Percentiles rank a stretch among this genome's conserved stretches.
These are phyloP conservation scores for Ochropleura leucogaster DNA, from an alignment of 2,888 invertebrate species.

Conservation along the genomic window DNA sequence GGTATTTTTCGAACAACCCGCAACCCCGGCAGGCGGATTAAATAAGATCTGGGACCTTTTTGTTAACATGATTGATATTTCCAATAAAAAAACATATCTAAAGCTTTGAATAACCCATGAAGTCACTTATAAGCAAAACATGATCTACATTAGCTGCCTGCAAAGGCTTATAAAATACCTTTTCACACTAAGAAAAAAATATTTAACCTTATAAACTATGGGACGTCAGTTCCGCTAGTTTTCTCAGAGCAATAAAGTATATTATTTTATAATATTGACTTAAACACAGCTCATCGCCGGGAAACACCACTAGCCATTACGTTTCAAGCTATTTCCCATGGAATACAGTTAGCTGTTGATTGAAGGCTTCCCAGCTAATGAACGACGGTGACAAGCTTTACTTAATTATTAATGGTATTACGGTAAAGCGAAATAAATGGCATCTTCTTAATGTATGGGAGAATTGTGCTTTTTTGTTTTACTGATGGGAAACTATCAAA, in stretches of 20 bases:
- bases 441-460: background rate
- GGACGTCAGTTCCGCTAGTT: slow-evolving; percentile 15
- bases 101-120: background rate
- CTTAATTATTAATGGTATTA: slow-evolving; percentile 42
- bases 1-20: no score
- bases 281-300: slow-evolving; percentile 19
- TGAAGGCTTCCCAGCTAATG: slow-evolving; percentile 33
- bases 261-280: slow-evolving; percentile 23
- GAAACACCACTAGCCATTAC: slow-evolving; percentile 25
- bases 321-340: slow-evolving; percentile 34
- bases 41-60: background rate
- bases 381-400: slow-evolving; percentile 39
- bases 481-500: no score
- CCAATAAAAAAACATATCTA: background rate
- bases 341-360: slow-evolving; percentile 35
- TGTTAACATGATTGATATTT: background rate
- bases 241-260: slow-evolving; percentile 19
- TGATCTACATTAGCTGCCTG: background rate
- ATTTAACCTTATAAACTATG: background rate
- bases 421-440: slow-evolving; percentile 24
- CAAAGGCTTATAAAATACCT: background rate
- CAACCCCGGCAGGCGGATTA: no score
- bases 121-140: background rate
- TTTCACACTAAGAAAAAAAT: background rate
- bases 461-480: background rate